Conservation (phyloP, 2,113 vertebrate genomes). For the Apteryx mantelli region DNA sequence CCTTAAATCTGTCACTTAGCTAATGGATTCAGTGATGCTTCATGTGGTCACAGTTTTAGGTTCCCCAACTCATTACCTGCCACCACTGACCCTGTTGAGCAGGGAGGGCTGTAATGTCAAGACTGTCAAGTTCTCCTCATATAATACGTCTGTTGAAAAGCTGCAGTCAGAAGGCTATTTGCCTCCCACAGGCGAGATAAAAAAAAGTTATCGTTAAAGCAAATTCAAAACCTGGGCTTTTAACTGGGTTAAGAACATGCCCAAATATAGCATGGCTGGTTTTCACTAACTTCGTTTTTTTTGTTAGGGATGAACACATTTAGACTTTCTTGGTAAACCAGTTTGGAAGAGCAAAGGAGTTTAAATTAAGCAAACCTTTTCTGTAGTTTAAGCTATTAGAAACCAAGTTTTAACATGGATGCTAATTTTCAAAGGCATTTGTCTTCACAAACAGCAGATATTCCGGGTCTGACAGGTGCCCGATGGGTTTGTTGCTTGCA, state of each 20-base stretch:
- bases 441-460: neutral
- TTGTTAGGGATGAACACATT: neutral
- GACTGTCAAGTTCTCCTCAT: rapidly evolving
- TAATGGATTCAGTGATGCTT: neutral
- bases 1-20: neutral
- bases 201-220: neutral
- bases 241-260: neutral
- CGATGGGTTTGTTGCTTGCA: neutral
- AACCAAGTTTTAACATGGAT: neutral
- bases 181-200: neutral
- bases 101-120: neutral
- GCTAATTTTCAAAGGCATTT: neutral
- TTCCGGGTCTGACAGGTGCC: rapidly evolving
- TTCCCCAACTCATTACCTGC: neutral
- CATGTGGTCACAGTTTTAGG: neutral
- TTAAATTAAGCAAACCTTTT: neutral
- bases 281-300: neutral
- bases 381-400: neutral
- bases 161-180: neutral
- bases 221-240: rapidly evolving
- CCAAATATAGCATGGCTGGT: rapidly evolving
- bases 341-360: neutral
- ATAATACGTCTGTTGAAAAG: neutral
- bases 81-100: neutral
- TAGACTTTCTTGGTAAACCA: neutral